These are phyloP conservation scores for Hypomecis punctinalis DNA, from an alignment of 2,888 invertebrate genomes.

Conservation along the genomic window DNA sequence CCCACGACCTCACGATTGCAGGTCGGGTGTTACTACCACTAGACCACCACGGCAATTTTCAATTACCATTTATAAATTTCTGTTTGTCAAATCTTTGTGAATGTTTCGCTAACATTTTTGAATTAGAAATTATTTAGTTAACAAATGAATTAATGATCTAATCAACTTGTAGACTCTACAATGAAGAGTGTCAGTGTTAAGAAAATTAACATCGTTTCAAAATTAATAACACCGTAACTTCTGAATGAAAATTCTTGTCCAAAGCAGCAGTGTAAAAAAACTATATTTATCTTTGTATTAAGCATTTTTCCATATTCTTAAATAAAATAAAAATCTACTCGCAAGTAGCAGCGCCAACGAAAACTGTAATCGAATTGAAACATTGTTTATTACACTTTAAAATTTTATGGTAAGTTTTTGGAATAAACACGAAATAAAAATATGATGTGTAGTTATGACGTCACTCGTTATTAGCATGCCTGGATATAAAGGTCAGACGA, in stretches of 20 bases:
- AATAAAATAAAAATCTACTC: constrained; percentile 4
- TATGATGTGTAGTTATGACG: constrained; percentile 24
- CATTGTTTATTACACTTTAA: constrained; percentile 20
- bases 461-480: constrained; percentile 20
- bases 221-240: background rate
- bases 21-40: no score
- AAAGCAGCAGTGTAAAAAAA: background rate
- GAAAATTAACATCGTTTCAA: no score
- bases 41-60: no score
- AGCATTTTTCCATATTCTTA: background rate
- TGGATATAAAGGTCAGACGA: constrained; percentile 30
- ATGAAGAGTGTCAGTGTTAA: no score
- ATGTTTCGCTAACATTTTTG: no score
- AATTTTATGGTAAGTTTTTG: constrained; percentile 18
- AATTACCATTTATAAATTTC: no score
- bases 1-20: no score
- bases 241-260: background rate
- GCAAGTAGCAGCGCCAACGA: background rate
- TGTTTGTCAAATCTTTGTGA: no score
- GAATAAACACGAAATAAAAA: constrained; percentile 24
- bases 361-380: constrained; percentile 17
- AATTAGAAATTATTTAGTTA: no score
- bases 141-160: no score
- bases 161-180: no score
- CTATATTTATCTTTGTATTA: background rate